phyloP scores from a whole-genome alignment of 1,140 invertebrate genomes.

The Nomia melanderi region DNA sequence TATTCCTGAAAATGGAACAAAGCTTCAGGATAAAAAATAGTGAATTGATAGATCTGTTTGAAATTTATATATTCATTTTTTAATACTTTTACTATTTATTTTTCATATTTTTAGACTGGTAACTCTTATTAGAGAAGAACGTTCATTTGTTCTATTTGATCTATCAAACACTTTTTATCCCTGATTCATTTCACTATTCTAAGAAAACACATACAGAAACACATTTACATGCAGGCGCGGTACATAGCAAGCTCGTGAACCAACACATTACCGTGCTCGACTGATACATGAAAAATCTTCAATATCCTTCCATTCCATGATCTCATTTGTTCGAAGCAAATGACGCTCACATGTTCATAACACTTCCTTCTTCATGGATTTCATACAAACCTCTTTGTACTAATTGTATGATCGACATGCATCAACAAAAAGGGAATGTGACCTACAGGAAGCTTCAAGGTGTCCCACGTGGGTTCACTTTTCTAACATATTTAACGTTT shows the following conservation, averaged over 20 bases:
- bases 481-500: too few relatives aligned
- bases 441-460: too few relatives aligned
- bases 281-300: background rate
- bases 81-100: too few relatives aligned
- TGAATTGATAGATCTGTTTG: background rate
- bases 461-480: too few relatives aligned
- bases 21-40: too few relatives aligned
- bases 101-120: background rate
- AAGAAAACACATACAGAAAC: background rate
- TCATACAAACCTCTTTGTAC: too few relatives aligned
- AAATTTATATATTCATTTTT: too few relatives aligned
- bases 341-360: too few relatives aligned
- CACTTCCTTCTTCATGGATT: too few relatives aligned
- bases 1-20: background rate
- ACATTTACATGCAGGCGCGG: background rate
- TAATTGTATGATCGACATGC: too few relatives aligned
- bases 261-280: constrained; percentile 1
- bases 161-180: background rate
- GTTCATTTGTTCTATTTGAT: background rate
- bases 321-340: too few relatives aligned
- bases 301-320: constrained; percentile 82
- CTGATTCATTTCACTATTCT: background rate
- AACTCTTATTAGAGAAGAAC: background rate
- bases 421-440: too few relatives aligned
- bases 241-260: constrained; percentile 32